phyloP scores from a whole-genome alignment of 2,113 vertebrate genomes.

The Aptenodytes forsteri region DNA sequence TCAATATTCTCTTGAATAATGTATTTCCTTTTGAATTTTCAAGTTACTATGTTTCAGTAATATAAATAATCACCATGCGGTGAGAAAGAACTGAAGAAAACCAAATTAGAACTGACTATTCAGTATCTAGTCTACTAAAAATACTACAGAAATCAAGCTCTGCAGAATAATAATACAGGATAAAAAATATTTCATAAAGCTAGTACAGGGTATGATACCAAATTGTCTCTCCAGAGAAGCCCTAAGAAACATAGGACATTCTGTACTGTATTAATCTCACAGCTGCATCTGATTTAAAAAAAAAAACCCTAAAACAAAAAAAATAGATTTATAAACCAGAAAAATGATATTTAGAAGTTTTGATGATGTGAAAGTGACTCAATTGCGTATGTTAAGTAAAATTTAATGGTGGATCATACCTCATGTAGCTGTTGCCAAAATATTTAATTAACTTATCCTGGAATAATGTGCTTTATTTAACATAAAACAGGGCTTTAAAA shows the following conservation, averaged over 20 bases:
- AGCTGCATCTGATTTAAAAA: neutral
- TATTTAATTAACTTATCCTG: neutral
- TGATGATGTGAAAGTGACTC: neutral
- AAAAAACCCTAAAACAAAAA: neutral
- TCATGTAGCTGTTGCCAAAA: neutral
- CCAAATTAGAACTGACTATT: neutral
- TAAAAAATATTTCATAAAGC: neutral
- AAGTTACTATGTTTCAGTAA: neutral
- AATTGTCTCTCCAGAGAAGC: neutral
- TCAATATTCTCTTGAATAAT: neutral
- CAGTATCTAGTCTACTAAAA: slow-evolving; percentile 6
- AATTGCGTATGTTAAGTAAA: neutral
- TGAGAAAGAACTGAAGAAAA: neutral
- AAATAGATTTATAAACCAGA: neutral
- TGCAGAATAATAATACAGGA: neutral
- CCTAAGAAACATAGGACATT: neutral
- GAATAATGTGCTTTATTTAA: neutral
- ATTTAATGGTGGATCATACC: neutral
- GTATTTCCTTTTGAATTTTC: neutral
- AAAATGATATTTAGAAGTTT: neutral
- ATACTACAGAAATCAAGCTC: neutral
- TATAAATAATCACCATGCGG: neutral
- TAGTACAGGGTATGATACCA: neutral
- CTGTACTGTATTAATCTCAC: neutral
- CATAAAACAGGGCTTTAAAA: neutral